These are phyloP conservation scores for Agriopis marginaria DNA, from an alignment of 2,888 invertebrate species.

Conservation along the genomic window DNA sequence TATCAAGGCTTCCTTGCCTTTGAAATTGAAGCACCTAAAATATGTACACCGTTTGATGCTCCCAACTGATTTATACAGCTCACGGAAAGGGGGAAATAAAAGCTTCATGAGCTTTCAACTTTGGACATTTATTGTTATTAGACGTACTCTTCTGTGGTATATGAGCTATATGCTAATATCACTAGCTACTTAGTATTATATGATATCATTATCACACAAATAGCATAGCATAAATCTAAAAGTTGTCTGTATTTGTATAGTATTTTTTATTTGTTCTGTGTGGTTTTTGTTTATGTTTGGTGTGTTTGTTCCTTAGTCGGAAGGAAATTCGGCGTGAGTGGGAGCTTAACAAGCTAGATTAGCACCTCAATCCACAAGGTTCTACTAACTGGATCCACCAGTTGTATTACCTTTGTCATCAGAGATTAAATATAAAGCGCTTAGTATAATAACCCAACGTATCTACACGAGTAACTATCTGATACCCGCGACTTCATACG, in stretches of 20 bases:
- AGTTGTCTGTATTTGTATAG: too few species aligned
- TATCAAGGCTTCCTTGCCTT: slow-evolving; percentile 11
- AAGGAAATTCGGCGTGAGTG: too few species aligned
- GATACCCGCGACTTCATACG: neutral
- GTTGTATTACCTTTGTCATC: slow-evolving; percentile 10
- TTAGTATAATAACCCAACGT: neutral
- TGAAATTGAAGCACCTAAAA: slow-evolving; percentile 27
- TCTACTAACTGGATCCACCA: neutral
- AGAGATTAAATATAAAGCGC: slow-evolving; percentile 9
- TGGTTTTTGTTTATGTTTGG: too few species aligned
- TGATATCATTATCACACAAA: too few species aligned
- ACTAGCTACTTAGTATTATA: too few species aligned
- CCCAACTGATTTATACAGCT: slow-evolving; percentile 8
- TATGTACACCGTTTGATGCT: slow-evolving; percentile 11
- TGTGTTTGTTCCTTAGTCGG: too few species aligned
- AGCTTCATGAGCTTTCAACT: neutral
- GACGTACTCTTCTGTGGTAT: neutral
- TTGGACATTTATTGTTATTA: neutral
- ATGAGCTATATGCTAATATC: neutral
- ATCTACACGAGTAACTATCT: too few species aligned
- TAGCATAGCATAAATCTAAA: too few species aligned
- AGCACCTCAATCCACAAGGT: neutral
- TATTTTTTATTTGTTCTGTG: too few species aligned
- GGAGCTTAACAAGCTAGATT: too few species aligned
- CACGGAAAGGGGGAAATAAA: slow-evolving; percentile 1